Evolutionary conservation across 30 jellyfish, hydroid and myxozoan genomes (phyloP).

Genomic region (Cassiopea andromeda): DNA sequence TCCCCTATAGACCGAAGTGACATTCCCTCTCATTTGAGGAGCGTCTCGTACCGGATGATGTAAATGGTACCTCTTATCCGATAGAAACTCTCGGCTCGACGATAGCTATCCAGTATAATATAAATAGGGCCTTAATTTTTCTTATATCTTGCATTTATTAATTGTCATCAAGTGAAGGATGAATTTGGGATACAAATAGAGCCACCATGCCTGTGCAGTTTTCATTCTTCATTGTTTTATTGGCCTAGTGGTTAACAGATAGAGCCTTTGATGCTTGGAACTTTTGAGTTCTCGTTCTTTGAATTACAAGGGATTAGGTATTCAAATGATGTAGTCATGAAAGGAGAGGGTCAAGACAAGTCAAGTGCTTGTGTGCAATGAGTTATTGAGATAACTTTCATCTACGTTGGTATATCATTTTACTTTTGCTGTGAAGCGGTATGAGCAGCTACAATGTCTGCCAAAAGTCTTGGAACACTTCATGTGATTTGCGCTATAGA

Average conservation of each 20-base stretch:
- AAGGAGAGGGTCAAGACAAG: conserved; percentile 8
- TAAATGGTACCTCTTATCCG: too few relatives aligned
- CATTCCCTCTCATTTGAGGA: too few relatives aligned
- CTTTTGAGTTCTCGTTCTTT: neutral
- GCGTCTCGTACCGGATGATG: too few relatives aligned
- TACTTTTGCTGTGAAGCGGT: too few relatives aligned
- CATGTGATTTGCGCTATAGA: too few relatives aligned
- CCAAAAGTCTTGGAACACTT: too few relatives aligned
- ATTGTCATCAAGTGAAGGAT: neutral
- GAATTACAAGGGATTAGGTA: conserved; percentile 5
- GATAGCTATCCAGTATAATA: too few relatives aligned
- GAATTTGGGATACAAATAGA: neutral
- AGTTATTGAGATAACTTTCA: neutral
- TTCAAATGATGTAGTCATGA: neutral
- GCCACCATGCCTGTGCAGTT: neutral
- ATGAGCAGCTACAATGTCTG: too few relatives aligned
- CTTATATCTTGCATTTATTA: neutral
- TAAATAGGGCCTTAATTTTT: too few relatives aligned
- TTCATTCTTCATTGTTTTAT: neutral
- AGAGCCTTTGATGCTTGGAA: neutral
- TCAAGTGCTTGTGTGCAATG: neutral
- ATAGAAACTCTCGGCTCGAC: too few relatives aligned
- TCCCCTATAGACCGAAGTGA: too few relatives aligned
- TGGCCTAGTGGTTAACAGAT: neutral
- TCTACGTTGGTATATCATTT: too few relatives aligned